Evolutionary conservation across 1,140 invertebrate genomes (phyloP).

Genomic region (Apocrypta bakeri): DNA sequence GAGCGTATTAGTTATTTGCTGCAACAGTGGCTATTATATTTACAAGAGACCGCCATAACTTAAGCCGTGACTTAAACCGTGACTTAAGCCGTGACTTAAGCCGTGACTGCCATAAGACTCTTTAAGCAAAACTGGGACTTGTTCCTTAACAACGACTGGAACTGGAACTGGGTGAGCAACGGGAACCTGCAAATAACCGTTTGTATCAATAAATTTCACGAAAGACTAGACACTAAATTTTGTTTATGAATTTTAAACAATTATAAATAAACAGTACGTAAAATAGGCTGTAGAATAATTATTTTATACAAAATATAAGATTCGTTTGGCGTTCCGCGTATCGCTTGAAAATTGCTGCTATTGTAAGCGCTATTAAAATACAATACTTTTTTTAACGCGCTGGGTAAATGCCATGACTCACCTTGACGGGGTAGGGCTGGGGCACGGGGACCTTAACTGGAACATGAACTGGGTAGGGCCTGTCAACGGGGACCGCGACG

Average conservation of each 20-base stretch:
- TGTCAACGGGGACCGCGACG: conserved; percentile 68
- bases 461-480: conserved; percentile 66
- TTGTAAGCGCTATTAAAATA: too few species aligned
- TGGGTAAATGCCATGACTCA: conserved; percentile 50
- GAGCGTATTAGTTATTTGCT: neutral
- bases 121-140: conserved; percentile 62
- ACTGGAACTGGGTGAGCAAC: conserved; percentile 62
- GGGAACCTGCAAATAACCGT: conserved; percentile 58
- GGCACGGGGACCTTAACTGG: conserved; percentile 69
- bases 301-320: too few species aligned
- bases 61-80: conserved; percentile 49
- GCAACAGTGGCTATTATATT: neutral
- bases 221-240: too few species aligned
- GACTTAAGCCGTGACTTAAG: conserved; percentile 32
- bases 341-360: too few species aligned
- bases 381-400: neutral
- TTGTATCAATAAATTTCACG: neutral
- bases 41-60: neutral
- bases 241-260: too few species aligned
- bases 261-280: too few species aligned
- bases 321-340: too few species aligned
- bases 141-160: conserved; percentile 64
- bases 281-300: too few species aligned
- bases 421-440: conserved; percentile 70
- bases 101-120: conserved; percentile 8